Base-by-base conservation (phyloP, 2,888 invertebrate species). In the Pristionchus fissidentatus region DNA sequence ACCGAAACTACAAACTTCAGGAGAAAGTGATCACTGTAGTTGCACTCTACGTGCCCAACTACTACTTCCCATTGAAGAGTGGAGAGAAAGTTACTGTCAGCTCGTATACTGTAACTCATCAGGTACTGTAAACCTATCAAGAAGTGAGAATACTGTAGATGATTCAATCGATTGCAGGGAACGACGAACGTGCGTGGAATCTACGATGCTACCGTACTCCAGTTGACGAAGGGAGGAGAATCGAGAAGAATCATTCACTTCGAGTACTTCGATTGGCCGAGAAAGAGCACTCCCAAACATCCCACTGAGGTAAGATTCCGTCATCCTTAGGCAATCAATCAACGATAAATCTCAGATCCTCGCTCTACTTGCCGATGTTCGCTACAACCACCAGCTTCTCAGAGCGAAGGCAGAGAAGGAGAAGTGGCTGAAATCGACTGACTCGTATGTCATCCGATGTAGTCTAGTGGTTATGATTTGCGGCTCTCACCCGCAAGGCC, bases 181-280 rank as follows among this genome's bases (percentile, higher is more conserved):
- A 77, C 77, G 13, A 46, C 29, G 3, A 49, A 46, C 29, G 46
- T 46, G 5, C 26, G 77, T 2, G 32, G 38, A 26, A 49, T 38
- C 29, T 77, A 77, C 52, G 77, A 77, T 29, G 77, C 77, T 46
- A 77, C 77, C 8, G 49, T 77, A 49, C 77, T 77, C 62, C 15
- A 13, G 35, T 26, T 62, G 35, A 62, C 62, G 8, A 62, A 62
- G 29, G 62, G 62, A 13, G 15, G 15, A n/a, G 62, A 62, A 32
- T 5, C 29, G 4, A 4, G 62, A 10, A 13, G 8, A 32, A 41
- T 77, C 10, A 46, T 77, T 10, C 77, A 77, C 22, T 77, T 77
- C 32, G 77, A 77, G 32, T 77, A 77, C 77, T 77, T 49, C 22
- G 77, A 77, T 29, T 77, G 77, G 77, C 77, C 77, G 15, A 22